Base-by-base conservation (phyloP, 2,888 invertebrate species). In the Andrena bicolor region DNA sequence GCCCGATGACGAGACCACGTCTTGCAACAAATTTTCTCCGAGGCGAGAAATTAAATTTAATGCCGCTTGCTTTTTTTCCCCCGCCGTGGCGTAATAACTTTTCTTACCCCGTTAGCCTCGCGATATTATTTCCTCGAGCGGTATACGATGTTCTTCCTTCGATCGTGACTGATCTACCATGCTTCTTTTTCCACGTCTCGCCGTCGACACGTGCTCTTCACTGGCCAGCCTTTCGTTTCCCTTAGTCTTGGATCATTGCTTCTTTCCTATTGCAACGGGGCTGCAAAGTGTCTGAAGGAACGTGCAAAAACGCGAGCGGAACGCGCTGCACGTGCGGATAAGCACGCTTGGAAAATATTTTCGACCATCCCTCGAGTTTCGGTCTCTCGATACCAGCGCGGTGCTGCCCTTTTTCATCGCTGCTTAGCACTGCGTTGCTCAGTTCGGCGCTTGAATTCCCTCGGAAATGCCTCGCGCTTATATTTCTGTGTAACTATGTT, bases 241-340 rank as follows among this genome's bases (percentile, higher is more conserved):
- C 80, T 77, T 84, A 82, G 85, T 88, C 88, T 88, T 86, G 89
- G 90, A 89, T 91, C 91, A 87, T 91, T 90, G 90, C 89, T 89
- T 86, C 89, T 79, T 86, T 90, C 84, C 86, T 82, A 66, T 77
- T 74, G 80, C 56, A 80, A 80, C 84, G 68, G 73, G 26, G 71
- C 82, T 69, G 86, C 83, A 51, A 86, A 77, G 76, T 76, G 84
- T 77, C 72, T 69, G 68, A 63, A 60, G 63, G 69, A 87, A 90
- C 86, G 85, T 79, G 84, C 84, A 90, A 88, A 91, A 90, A 89
- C 90, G 88, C 89, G 89, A 87, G 86, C 80, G 88, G 84, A 89
- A 89, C 87, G 84, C 90, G 81, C 81, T 86, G 88, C 90, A 90
- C 90, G 90, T 90, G 91, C 91, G 89, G 82, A 75, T 78, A 84